A percentile compares a stretch with the other conserved stretches of the same genome.
Evolutionary conservation across 1,140 invertebrate genomes (phyloP).

Genomic region (Scaptomyza hsui): DNA sequence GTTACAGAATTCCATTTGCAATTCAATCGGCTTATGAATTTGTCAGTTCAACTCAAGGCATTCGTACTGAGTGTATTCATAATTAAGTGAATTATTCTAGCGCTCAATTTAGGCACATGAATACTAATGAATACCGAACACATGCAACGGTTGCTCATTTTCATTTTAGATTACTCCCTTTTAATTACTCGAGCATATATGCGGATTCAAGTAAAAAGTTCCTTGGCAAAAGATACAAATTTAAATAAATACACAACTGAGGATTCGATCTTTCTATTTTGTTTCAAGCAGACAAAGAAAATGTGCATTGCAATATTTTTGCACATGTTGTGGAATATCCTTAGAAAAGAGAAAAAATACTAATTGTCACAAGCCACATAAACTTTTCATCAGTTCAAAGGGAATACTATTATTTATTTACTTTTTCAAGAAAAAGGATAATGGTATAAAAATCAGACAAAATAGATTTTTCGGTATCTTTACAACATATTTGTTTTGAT

Average conservation of each 20-base stretch:
- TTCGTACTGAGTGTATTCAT: neutral
- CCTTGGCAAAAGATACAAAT: neutral
- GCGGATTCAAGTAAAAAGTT: neutral
- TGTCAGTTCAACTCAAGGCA: neutral
- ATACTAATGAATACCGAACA: slow-evolving; percentile 7
- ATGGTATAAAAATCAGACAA: neutral
- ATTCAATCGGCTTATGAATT: slow-evolving; percentile 11
- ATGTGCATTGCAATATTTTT: neutral
- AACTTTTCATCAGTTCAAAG: neutral
- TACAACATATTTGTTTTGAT: slow-evolving; percentile 25
- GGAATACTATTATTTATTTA: neutral
- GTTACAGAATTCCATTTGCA: slow-evolving; percentile 10
- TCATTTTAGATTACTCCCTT: neutral
- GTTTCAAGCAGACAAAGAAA: neutral
- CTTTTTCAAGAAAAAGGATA: too few relatives aligned
- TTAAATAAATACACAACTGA: neutral
- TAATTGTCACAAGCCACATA: neutral
- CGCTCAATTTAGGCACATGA: neutral
- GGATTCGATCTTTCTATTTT: neutral
- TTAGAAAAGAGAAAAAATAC: too few relatives aligned
- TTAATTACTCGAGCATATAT: neutral
- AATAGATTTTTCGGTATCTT: neutral
- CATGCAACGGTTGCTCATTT: neutral
- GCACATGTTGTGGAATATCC: too few relatives aligned
- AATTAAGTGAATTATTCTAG: slow-evolving; percentile 10